Percentiles rank a stretch among this genome's conserved stretches.
Evolutionary conservation across 2,113 vertebrate species (phyloP).

Genomic region (Gallinago media): DNA sequence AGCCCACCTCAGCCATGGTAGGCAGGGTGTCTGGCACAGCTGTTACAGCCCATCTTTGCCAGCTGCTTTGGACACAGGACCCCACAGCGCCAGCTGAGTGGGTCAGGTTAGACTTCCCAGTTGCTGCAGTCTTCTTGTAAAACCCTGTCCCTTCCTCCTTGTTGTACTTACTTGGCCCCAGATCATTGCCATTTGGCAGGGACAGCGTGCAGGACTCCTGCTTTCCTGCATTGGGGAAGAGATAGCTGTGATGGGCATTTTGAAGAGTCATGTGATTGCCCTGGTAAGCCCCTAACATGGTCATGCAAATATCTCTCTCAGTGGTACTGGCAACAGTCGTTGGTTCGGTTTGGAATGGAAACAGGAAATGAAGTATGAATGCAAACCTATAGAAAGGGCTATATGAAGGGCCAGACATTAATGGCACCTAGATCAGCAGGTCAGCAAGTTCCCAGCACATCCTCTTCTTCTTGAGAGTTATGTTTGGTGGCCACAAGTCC

Average conservation of each 20-base stretch:
- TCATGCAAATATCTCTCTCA: not conserved
- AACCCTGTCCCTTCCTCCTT: not conserved
- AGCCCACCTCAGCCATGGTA: not conserved
- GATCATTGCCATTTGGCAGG: not conserved
- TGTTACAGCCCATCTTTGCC: not conserved
- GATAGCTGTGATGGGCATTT: not conserved
- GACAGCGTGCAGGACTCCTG: not conserved
- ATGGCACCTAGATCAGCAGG: not conserved
- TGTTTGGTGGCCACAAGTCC: not conserved
- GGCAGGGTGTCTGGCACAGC: not conserved
- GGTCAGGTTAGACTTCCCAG: not conserved
- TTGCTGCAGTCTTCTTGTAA: not conserved
- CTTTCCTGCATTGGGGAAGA: not conserved
- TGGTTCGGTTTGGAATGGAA: not conserved
- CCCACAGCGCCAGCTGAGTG: not conserved
- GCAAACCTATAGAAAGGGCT: not conserved
- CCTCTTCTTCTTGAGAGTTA: not conserved
- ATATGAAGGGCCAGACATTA: not conserved
- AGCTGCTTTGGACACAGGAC: not conserved
- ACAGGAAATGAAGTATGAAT: not conserved
- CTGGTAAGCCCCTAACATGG: not conserved
- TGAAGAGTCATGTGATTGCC: not conserved
- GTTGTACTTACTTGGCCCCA: not conserved
- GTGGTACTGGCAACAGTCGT: not conserved
- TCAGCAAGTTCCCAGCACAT: not conserved